A percentile compares a stretch with the other conserved stretches of the same genome.
Conservation (phyloP, 2,113 vertebrate genomes). For the Pseudopodoces humilis region DNA sequence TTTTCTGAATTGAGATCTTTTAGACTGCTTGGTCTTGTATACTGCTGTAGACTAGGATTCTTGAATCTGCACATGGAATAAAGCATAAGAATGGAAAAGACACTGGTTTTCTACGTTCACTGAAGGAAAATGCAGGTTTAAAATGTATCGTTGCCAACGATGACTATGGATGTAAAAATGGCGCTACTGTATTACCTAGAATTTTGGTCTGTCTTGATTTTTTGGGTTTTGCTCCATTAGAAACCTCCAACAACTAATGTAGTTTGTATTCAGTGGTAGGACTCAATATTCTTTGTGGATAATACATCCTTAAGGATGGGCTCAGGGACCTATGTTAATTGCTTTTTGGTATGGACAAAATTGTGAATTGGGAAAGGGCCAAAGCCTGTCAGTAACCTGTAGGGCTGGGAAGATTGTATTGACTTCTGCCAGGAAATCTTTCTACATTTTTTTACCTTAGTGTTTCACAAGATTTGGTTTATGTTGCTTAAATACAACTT, state of each 20-base stretch:
- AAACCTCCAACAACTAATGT: neutral
- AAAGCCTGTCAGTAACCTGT: neutral
- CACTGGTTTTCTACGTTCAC: accelerated
- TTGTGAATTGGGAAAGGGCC: neutral
- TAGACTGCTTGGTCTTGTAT: neutral
- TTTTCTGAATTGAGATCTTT: neutral
- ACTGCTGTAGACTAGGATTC: neutral
- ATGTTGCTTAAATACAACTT: neutral
- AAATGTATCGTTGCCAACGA: neutral
- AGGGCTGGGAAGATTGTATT: neutral
- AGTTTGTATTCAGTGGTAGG: neutral
- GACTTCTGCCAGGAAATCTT: neutral
- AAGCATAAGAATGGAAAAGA: neutral
- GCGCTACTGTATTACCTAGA: neutral
- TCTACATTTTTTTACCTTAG: neutral
- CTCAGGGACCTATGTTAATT: accelerated
- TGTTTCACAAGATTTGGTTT: neutral
- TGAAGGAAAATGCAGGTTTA: neutral
- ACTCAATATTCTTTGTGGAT: neutral
- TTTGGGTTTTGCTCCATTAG: neutral
- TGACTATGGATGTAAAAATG: neutral
- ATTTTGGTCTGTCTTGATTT: neutral
- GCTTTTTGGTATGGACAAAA: neutral
- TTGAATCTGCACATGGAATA: neutral
- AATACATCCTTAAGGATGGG: neutral